Base-by-base conservation (phyloP, 2,113 vertebrate species). In the Phalacrocorax pelagicus region DNA sequence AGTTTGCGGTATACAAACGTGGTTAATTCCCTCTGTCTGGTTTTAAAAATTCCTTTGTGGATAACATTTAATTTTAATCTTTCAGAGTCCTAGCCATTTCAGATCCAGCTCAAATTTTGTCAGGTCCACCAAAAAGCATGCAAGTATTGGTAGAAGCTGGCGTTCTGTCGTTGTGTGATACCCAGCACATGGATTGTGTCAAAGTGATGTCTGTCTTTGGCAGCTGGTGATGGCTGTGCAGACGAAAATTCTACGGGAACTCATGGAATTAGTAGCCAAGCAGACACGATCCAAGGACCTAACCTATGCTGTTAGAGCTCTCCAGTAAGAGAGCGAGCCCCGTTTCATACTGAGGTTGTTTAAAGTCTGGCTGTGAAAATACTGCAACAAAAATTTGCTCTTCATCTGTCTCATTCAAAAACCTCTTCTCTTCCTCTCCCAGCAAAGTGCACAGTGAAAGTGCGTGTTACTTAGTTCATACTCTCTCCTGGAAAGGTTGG, bases 331-430 rank as follows among this genome's bases (percentile, higher is more conserved):
- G 12, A 81, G 71, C 22, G 26, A 69, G 70, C 27, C 65, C 47
- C 26, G 22, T 36, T 63, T 46, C 47, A 38, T 19, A 16, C 57
- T 32, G 70, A 81, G 63, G 49, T 47, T n/a, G 16, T 51, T 88
- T 89, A 8, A 92, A 86, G 55, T 36, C 87, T 94, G 81, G 16
- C 92, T 86, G 83, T 86, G 83, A 83, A 88, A 94, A 78, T 52
- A 40, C 26, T 66, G 78, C 70, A 81, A 78, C 42, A 46, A 69
- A 75, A 9, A 61, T 49, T 58, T 42, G 38, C 32, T 81, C 57
- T 70, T 90, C 15, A 42, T n/a, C 38, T 21, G 49, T 29, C 67
- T 34, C 26, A 30, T 4, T 40, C 54, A 78, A 70, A 59, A 81
- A 36, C 34, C 1, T 3, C 29, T 65, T 63, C 47, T 66, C 17